A percentile compares a stretch with the other conserved stretches of the same genome.
Conservation (phyloP, 2,888 invertebrate species). For the Andrena chrysosceles region DNA sequence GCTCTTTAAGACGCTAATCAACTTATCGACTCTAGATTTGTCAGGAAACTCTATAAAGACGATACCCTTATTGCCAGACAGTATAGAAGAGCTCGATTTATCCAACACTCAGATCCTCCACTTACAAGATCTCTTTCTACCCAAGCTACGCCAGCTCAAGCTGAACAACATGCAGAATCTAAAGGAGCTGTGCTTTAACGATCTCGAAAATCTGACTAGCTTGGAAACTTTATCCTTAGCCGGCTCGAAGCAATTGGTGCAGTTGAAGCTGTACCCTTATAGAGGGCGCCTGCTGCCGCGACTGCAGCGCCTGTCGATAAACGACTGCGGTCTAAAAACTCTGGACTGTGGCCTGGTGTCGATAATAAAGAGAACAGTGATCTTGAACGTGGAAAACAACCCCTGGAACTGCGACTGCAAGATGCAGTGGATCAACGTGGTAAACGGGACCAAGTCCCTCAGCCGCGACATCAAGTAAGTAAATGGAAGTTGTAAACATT, state of each 20-base stretch:
- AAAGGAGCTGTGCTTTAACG: conserved; percentile 86
- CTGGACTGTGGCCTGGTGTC: conserved; percentile 83
- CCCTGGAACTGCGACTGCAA: conserved; percentile 89
- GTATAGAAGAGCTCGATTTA: conserved; percentile 87
- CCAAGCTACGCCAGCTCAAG: conserved; percentile 86
- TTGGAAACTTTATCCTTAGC: conserved; percentile 86
- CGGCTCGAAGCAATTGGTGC: conserved; percentile 86
- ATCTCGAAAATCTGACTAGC: conserved; percentile 86
- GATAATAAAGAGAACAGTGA: conserved; percentile 85
- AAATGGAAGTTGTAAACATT: fast-evolving
- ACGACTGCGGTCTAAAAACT: conserved; percentile 85
- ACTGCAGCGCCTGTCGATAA: conserved; percentile 85
- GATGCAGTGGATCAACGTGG: conserved; percentile 86
- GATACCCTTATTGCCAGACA: conserved; percentile 87
- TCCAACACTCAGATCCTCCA: conserved; percentile 87
- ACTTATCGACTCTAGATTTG: conserved; percentile 76
- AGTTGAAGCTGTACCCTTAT: conserved; percentile 85
- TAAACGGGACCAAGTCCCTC: conserved; percentile 42
- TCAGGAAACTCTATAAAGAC: conserved; percentile 86
- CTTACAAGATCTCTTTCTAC: conserved; percentile 84
- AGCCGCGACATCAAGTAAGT: conserved; percentile 62
- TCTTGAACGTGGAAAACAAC: conserved; percentile 87
- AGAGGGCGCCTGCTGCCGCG: conserved; percentile 81
- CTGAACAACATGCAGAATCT: conserved; percentile 87
- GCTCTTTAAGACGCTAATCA: conserved; percentile 77